Base-by-base conservation (phyloP, 2,888 invertebrate species). In the Coelinius sp. region DNA sequence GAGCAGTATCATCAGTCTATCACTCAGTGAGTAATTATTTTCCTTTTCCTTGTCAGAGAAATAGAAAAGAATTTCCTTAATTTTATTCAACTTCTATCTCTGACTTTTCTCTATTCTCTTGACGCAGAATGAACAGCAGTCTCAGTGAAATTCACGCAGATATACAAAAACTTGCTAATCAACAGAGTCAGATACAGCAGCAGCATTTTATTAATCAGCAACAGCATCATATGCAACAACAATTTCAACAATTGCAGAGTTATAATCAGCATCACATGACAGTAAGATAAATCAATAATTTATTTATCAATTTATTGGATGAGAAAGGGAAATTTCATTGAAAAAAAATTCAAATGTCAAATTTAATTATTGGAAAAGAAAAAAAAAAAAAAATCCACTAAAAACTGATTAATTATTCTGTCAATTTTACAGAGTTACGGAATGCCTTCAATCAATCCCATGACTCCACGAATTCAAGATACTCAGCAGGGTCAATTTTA, bases 61-160 rank as follows among this genome's bases (percentile, higher is more conserved):
- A 66, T n/a, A n/a, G 35, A 35, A 35, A 1, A 35, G 8, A 35
- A 35, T 8, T 6, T 1, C 6, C 8, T 2, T 1, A 6, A 10
- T 35, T 35, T 35, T 7, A 35, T 10, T 2, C 5, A 35, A 7
- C 5, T 35, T 1, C 10, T 35, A 35, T 35, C 6, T 10, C 8
- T 35, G 35, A 35, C 3, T 35, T 6, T 35, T 35, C 8, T 35
- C 35, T 35, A 35, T 10, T 10, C 35, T 35, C 10, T 6, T 35
- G 35, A 25, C 25, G 6, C 88, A 94, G 94, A 90, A 95, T 97
- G 93, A 97, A 97, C 90, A 93, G 92, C 90, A 97, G 95, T 90
- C 92, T 98, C 84, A 94, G 95, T 87, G 97, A 97, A 89, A 94
- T 98, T 84, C 97, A 97, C 90, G 94, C 94, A 78, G 97, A 98